A percentile compares a stretch with the other conserved stretches of the same genome.
Evolutionary conservation across 2,888 invertebrate genomes (phyloP).

Genomic region (Ceramica pisi): DNA sequence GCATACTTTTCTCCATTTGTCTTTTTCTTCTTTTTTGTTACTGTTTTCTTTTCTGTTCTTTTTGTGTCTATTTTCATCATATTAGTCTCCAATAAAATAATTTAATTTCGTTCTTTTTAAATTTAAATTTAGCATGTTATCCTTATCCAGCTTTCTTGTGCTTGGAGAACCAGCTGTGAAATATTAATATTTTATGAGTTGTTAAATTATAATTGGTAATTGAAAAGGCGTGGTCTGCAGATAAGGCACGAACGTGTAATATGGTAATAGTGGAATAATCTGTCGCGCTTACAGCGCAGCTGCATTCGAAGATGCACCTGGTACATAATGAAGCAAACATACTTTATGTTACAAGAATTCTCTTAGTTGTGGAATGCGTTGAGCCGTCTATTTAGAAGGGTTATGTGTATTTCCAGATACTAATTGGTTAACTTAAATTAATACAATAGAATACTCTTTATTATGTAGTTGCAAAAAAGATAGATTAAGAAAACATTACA

Average conservation of each 20-base stretch:
- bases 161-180: constrained; percentile 2
- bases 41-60: too few species aligned
- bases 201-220: constrained; percentile 25
- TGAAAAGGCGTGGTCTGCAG: constrained; percentile 9
- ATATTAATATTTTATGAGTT: constrained; percentile 19
- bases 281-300: constrained; percentile 26
- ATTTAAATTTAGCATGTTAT: too few species aligned
- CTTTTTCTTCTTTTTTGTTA: too few species aligned
- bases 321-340: not conserved
- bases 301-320: constrained; percentile 30
- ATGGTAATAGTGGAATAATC: constrained; percentile 23
- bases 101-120: too few species aligned
- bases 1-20: too few species aligned
- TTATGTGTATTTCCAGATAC: not conserved
- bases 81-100: too few species aligned
- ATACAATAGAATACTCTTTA: too few species aligned
- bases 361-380: not conserved
- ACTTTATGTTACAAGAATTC: not conserved
- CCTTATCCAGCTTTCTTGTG: not conserved
- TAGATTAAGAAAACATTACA: too few species aligned
- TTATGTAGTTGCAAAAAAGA: too few species aligned
- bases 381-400: not conserved
- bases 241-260: constrained; percentile 36
- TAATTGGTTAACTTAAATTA: too few species aligned
- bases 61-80: too few species aligned